phyloP scores from a whole-genome alignment of 1,140 invertebrate species.

The Phymorhynchus buccinoides region DNA sequence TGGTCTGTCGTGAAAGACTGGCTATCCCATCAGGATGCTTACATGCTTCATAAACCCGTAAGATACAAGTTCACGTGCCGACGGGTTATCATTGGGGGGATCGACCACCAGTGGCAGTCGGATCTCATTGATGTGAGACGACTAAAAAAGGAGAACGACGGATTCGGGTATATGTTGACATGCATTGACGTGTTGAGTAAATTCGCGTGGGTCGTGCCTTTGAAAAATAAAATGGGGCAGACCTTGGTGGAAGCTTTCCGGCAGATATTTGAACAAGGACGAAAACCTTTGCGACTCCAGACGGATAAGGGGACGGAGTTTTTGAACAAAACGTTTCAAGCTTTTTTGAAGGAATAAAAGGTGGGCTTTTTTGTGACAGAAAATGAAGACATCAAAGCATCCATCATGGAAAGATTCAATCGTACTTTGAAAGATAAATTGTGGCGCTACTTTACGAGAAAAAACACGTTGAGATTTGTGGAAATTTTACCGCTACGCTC shows the following conservation, averaged over 20 bases:
- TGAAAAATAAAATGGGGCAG: constrained; percentile 73
- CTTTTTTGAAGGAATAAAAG: constrained; percentile 31
- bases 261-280: constrained; percentile 50
- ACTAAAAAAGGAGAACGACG: constrained; percentile 68
- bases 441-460: constrained; percentile 72
- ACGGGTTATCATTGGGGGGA: constrained; percentile 42
- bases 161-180: constrained; percentile 73
- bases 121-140: constrained; percentile 69
- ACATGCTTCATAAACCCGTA: constrained; percentile 42
- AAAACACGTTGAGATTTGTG: constrained; percentile 70
- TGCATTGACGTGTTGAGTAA: constrained; percentile 75
- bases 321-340: constrained; percentile 41
- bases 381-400: constrained; percentile 72
- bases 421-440: constrained; percentile 74
- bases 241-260: constrained; percentile 53
- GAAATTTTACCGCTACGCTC: constrained; percentile 63
- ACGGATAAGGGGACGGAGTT: constrained; percentile 42
- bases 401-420: constrained; percentile 74
- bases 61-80: constrained; percentile 33
- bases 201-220: constrained; percentile 71
- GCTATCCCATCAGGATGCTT: constrained; percentile 39
- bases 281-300: constrained; percentile 33
- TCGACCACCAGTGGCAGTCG: constrained; percentile 70
- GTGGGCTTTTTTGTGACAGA: constrained; percentile 33
- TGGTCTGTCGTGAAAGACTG: constrained; percentile 27